Evolutionary conservation across 2,888 invertebrate species (phyloP).

Genomic region (Ichneumoninae sp.): DNA sequence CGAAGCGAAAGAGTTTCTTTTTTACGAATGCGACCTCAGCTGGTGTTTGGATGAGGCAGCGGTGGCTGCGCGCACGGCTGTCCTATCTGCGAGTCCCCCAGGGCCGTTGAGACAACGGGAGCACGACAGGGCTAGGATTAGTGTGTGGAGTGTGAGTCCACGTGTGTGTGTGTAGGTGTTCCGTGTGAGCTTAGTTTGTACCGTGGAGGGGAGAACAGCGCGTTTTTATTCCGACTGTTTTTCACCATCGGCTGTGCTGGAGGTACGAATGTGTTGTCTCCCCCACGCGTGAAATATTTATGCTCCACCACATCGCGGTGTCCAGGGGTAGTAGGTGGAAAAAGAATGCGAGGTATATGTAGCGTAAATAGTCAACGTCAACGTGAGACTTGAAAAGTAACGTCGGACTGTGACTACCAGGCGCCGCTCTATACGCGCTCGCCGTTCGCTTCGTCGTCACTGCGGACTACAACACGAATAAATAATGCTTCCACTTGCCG

Average conservation of each 20-base stretch:
- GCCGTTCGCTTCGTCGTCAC: not conserved
- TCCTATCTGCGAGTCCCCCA: slow-evolving; percentile 38
- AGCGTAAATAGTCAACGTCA: slow-evolving; percentile 49
- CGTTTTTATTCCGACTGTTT: slow-evolving; percentile 25
- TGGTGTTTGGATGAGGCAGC: slow-evolving; percentile 52
- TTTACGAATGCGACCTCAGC: slow-evolving; percentile 34
- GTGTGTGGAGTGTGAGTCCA: slow-evolving; percentile 7
- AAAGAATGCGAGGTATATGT: slow-evolving; percentile 39
- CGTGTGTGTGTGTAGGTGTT: not conserved
- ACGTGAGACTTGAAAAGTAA: slow-evolving; percentile 51
- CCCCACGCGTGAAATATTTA: slow-evolving; percentile 51
- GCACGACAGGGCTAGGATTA: slow-evolving; percentile 21
- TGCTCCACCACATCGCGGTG: slow-evolving; percentile 43
- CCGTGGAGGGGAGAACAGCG: not conserved
- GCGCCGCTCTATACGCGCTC: slow-evolving; percentile 10
- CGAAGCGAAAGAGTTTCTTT: not conserved
- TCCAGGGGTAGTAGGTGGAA: slow-evolving; percentile 47
- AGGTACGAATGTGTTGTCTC: slow-evolving; percentile 2
- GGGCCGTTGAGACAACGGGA: slow-evolving; percentile 42
- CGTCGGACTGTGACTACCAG: slow-evolving; percentile 19
- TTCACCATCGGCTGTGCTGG: slow-evolving; percentile 4
- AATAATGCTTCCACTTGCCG: slow-evolving; percentile 34
- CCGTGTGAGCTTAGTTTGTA: not conserved
- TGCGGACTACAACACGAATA: slow-evolving; percentile 37
- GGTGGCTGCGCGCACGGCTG: slow-evolving; percentile 42